Evolutionary conservation across 2,113 vertebrate species (phyloP).

Genomic region (Microcebus ravelobensis): DNA sequence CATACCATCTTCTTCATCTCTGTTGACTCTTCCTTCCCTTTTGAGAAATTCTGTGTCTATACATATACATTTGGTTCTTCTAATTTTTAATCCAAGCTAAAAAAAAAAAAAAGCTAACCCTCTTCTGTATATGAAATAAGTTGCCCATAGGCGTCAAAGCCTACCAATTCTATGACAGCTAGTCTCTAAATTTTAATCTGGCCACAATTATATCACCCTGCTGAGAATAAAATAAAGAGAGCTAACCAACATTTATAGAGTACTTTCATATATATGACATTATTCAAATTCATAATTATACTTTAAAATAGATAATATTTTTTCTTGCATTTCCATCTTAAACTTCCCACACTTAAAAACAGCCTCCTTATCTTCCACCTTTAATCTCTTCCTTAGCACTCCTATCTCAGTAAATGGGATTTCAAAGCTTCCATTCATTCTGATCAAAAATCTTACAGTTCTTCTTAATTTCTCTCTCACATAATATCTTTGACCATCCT

Average conservation of each 20-base stretch:
- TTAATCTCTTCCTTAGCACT: not conserved
- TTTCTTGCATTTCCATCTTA: not conserved
- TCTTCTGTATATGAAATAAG: not conserved
- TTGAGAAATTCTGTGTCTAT: not conserved
- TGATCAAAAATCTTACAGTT: not conserved
- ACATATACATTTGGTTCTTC: not conserved
- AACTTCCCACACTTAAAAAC: not conserved
- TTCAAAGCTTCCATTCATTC: not conserved
- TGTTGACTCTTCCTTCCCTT: not conserved
- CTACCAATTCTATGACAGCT: not conserved
- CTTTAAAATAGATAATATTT: not conserved
- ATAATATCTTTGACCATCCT: not conserved
- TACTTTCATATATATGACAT: not conserved
- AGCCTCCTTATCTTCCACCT: not conserved
- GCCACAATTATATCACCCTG: not conserved
- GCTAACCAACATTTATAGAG: not conserved
- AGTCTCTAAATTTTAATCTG: not conserved
- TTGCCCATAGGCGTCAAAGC: not conserved
- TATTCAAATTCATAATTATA: not conserved
- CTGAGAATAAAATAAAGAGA: not conserved
- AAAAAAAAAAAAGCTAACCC: not conserved
- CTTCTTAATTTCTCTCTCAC: not conserved
- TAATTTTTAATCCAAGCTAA: not conserved
- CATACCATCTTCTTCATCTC: not conserved
- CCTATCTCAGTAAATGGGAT: not conserved